A percentile compares a stretch with the other conserved stretches of the same genome.
Evolutionary conservation across 1,140 invertebrate genomes (phyloP).

Genomic region (Scaptomyza hsui): DNA sequence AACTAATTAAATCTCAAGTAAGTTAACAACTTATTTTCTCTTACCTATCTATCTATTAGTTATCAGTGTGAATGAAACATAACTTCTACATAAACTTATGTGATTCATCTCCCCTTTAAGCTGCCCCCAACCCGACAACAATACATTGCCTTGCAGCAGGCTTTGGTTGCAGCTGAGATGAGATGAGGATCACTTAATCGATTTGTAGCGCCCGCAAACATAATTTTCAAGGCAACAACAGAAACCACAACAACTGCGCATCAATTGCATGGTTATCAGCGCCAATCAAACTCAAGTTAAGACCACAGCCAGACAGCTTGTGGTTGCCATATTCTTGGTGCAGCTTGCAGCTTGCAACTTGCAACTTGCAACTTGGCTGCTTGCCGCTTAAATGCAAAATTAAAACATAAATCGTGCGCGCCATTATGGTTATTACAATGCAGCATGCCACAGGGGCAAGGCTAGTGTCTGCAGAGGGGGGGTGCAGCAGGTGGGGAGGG

Average conservation of each 20-base stretch:
- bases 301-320: slow-evolving; percentile 24
- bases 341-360: not conserved
- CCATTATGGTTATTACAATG: slow-evolving; percentile 83
- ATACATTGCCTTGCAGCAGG: not conserved
- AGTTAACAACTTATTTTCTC: too few relatives aligned
- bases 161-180: slow-evolving; percentile 11
- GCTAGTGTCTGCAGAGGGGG: not conserved
- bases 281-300: slow-evolving; percentile 77
- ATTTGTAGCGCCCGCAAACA: slow-evolving; percentile 72
- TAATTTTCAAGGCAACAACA: slow-evolving; percentile 53
- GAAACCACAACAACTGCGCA: slow-evolving; percentile 33
- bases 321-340: slow-evolving; percentile 4
- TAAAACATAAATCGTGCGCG: slow-evolving; percentile 84
- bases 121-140: not conserved
- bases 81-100: not conserved
- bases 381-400: slow-evolving; percentile 77
- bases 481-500: slow-evolving; percentile 5
- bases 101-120: not conserved
- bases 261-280: slow-evolving; percentile 79
- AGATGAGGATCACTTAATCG: slow-evolving; percentile 77
- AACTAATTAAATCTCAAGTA: too few relatives aligned
- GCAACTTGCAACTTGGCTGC: slow-evolving; percentile 9
- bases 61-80: slow-evolving; percentile 16
- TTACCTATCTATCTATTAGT: not conserved
- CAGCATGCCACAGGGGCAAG: slow-evolving; percentile 40